Conservation (phyloP, 2,888 invertebrate genomes). For the Idaea biselata region DNA sequence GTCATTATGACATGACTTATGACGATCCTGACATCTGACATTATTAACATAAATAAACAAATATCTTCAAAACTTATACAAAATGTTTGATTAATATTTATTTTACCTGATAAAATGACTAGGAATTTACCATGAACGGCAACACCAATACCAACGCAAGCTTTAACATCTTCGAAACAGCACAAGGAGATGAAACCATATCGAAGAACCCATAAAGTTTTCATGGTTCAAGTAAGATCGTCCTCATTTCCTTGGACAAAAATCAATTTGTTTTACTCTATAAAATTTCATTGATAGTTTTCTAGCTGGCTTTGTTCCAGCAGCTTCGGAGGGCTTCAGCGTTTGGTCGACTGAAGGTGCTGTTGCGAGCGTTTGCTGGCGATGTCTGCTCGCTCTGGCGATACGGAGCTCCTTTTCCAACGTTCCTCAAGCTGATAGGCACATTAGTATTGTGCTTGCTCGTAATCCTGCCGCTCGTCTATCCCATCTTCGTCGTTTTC, state of each 20-base stretch:
- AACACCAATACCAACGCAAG: neutral
- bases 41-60: neutral
- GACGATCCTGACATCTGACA: neutral
- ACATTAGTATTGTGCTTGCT: conserved; percentile 63
- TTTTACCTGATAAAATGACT: neutral
- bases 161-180: neutral
- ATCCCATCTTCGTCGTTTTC: conserved; percentile 57
- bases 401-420: conserved; percentile 73
- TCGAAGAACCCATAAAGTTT: conserved; percentile 62
- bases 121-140: neutral
- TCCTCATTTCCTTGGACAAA: neutral
- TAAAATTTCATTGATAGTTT: neutral
- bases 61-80: neutral
- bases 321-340: conserved; percentile 63
- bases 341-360: conserved; percentile 53
- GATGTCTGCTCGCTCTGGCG: conserved; percentile 68
- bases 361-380: conserved; percentile 56
- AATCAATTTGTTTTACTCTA: conserved; percentile 4
- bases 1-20: neutral
- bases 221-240: conserved; percentile 64
- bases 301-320: conserved; percentile 25
- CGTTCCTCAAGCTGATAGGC: conserved; percentile 71
- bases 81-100: neutral
- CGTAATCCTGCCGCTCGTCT: conserved; percentile 62
- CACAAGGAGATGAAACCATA: conserved; percentile 64